Base-by-base conservation (phyloP, 2,888 invertebrate genomes). In the Aethes cnicana region DNA sequence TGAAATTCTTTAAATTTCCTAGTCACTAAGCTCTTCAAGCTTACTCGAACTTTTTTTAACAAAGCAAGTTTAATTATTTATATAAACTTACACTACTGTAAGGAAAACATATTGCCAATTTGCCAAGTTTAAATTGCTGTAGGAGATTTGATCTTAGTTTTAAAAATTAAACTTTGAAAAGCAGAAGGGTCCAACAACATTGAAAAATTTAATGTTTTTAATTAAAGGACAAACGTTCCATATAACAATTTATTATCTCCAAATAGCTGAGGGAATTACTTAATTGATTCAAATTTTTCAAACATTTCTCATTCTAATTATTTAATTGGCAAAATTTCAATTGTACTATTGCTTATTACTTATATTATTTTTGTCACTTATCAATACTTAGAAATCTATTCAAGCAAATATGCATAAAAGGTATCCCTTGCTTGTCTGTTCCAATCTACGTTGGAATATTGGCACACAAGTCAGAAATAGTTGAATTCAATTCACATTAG, bases 1-100 rank as follows among this genome's bases (percentile, higher is more conserved):
- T 80, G 75, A 86, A 85, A 64, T 77, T 78, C 67, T 71, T 75
- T 81, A 81, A 69, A 77, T 75, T 73, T 68, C 18, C 52, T 52
- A 52, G 44, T 39, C 20, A 32, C 16, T 46, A 39, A 52, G 83
- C 84, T 81, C 84, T 76, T 67, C 55, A 86, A 87, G 84, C 84
- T 72, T 69, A 28, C 42, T 47, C 18, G 32, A 30, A 14, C 21
- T 32, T 32, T 39, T 14, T 30, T 37, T 23, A 8, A 25, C 30
- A 37, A 44, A 52, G 37, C 43, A 17, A 49, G 42, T 37, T 44
- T 52, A 33, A 46, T 14, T 52, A 25, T n/a, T n/a, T 20, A 39
- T 25, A 44, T 28, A 32, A 41, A 12, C 25, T 23, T 46, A n/a
- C n/a, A n/a, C n/a, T n/a, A n/a, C n/a, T n/a, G n/a, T n/a, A n/a